Conservation (phyloP, 2,888 invertebrate species). For the Eucriotettix oculatus region DNA sequence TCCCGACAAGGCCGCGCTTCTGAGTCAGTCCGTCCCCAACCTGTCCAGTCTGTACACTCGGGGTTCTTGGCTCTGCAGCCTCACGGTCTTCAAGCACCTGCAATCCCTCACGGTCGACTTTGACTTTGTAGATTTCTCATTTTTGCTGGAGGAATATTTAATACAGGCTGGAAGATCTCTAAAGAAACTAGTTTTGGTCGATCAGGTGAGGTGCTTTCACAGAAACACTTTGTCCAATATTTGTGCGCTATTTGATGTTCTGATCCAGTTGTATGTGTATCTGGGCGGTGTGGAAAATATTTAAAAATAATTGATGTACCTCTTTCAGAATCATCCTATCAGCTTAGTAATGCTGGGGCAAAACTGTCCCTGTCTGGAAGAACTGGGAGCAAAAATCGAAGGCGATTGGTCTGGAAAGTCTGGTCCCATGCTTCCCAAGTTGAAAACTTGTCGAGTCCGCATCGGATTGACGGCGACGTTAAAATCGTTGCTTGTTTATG, state of each 20-base stretch:
- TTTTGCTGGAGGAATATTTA: constrained; percentile 14
- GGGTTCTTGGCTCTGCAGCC: constrained; percentile 12
- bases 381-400: constrained; percentile 16
- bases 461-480: constrained; percentile 7
- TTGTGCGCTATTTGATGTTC: background rate
- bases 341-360: constrained; percentile 15
- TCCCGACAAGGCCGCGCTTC: constrained; percentile 14
- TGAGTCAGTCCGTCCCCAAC: constrained; percentile 15
- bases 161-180: constrained; percentile 13
- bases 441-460: constrained; percentile 7
- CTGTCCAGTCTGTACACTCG: constrained; percentile 12
- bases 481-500: constrained; percentile 5
- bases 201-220: constrained; percentile 14
- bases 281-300: too few relatives aligned
- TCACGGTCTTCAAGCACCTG: constrained; percentile 12
- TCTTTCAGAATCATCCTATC: constrained; percentile 14
- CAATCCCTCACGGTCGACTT: constrained; percentile 17
- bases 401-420: constrained; percentile 5
- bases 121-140: constrained; percentile 15
- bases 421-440: constrained; percentile 5
- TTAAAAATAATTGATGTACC: too few relatives aligned
- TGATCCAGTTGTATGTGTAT: too few relatives aligned
- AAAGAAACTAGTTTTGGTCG: constrained; percentile 15
- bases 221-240: background rate
- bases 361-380: constrained; percentile 15